Percentiles rank a stretch among this genome's conserved stretches.
Evolutionary conservation across 2,797 vertebrate genomes (phyloP).

Genomic region (Chromobotia macracanthus): DNA sequence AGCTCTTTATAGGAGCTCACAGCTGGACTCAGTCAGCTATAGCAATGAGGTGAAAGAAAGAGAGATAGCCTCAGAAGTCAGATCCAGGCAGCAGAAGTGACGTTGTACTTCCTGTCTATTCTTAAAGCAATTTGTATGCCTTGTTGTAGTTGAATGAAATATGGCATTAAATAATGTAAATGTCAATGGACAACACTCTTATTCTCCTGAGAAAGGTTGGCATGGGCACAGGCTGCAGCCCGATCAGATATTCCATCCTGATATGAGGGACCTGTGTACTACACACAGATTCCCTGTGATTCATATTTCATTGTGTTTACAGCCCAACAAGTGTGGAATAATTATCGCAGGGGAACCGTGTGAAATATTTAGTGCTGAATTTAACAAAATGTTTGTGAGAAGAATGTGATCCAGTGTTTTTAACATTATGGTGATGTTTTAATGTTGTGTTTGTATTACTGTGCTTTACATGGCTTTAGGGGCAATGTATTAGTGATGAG

Average conservation of each 20-base stretch:
- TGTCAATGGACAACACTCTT: conserved; percentile 51
- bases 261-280: conserved; percentile 42
- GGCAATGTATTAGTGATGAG: conserved; percentile 49
- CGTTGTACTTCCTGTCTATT: conserved; percentile 28
- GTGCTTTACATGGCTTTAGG: conserved; percentile 53
- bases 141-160: conserved; percentile 56
- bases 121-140: conserved; percentile 50
- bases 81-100: conserved; percentile 16
- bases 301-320: conserved; percentile 62
- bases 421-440: background rate
- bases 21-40: conserved; percentile 57
- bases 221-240: conserved; percentile 8
- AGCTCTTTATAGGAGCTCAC: conserved; percentile 46
- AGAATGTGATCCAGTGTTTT: conserved; percentile 16
- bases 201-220: conserved; percentile 46
- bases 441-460: conserved; percentile 30
- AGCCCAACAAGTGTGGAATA: conserved; percentile 34
- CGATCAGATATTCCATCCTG: conserved; percentile 33
- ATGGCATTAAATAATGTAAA: conserved; percentile 64
- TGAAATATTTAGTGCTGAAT: conserved; percentile 56
- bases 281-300: conserved; percentile 48
- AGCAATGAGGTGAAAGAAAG: conserved; percentile 2
- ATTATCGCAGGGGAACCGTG: background rate
- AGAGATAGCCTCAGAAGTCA: conserved; percentile 19
- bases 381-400: conserved; percentile 37